Evolutionary conservation across 2,888 invertebrate species (phyloP), one percentile per base, ranked within the genome.

Genomic region (Lathronympha strigana): DNA sequence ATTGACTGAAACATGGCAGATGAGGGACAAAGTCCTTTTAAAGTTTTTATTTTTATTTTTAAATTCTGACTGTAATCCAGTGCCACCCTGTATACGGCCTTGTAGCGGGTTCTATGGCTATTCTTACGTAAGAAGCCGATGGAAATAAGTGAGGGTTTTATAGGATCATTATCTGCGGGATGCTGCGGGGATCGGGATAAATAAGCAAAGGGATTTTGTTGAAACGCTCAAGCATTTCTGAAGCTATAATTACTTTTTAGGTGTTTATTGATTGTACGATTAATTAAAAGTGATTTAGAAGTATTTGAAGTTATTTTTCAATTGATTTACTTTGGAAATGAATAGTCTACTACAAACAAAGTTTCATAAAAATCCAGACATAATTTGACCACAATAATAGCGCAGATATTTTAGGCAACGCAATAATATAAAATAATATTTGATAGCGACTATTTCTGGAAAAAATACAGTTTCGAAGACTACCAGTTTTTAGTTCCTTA

Each of bases 91-190:
- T 47, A 53, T 4, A 4, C 11, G 53, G 4, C 53, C 15, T 45
- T 31, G 51, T 13, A 13, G 31, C 33, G 40, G 47, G 61, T 55
- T 15, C 40, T 31, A 8, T 45, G 51, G 60, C 17, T 60, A 49
- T 49, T 58, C 45, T 63, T 63, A 63, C 62, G 62, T 63, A 53
- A 54, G 45, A 49, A 49, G 55, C 43, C 19, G 66, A 66, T 61
- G 38, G 43, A 17, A 67, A 67, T 64, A 67, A 67, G 60, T 64
- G 25, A 50, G 38, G 58, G 25, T 54, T 67, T 67, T 54, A 67
- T 67, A 53, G 64, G 60, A 40, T 54, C 54, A 25, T 64, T 64
- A 61, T 64, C 54, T 54, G 23, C 25, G 33, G 63, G 38, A 23
- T 21, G 58, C 49, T 17, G 45, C 50, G 60, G 17, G 40, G n/a